Conservation (phyloP, 1,140 invertebrate genomes). For the Drosophila equinoxialis region DNA sequence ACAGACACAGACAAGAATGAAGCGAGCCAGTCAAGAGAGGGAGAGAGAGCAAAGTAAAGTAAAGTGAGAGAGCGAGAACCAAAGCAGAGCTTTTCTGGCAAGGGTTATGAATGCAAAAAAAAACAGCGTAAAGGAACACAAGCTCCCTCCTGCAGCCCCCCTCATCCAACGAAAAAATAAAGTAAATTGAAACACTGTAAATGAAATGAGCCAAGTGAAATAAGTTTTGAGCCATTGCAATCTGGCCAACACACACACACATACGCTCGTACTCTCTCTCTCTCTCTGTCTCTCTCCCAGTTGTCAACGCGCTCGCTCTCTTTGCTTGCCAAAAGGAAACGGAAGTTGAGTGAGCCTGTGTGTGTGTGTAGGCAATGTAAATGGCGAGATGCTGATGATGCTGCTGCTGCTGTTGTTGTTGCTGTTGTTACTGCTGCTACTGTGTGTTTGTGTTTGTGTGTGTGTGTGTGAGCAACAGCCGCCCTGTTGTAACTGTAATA, state of each 20-base stretch:
- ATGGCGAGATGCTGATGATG: conserved; percentile 47
- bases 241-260: conserved; percentile 14
- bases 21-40: neutral
- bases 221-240: conserved; percentile 66
- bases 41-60: neutral
- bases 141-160: too few species aligned
- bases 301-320: conserved; percentile 14
- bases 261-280: conserved; percentile 6
- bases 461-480: conserved; percentile 62
- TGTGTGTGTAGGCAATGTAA: conserved; percentile 35
- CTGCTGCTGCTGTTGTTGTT: neutral
- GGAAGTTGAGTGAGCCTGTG: conserved; percentile 56
- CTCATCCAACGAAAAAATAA: conserved; percentile 21
- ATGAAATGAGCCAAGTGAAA: conserved; percentile 64
- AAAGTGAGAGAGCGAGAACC: conserved; percentile 21
- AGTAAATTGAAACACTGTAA: conserved; percentile 46
- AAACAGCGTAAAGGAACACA: neutral
- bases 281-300: conserved; percentile 12
- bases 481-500: conserved; percentile 50
- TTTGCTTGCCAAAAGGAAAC: conserved; percentile 64
- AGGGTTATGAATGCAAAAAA: conserved; percentile 50
- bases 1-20: conserved; percentile 16
- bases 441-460: conserved; percentile 1
- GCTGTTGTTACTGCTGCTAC: neutral
- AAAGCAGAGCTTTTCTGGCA: conserved; percentile 48